A percentile compares a stretch with the other conserved stretches of the same genome.
Conservation (phyloP, 2,888 invertebrate genomes). For the Pyrochroa serraticornis region DNA sequence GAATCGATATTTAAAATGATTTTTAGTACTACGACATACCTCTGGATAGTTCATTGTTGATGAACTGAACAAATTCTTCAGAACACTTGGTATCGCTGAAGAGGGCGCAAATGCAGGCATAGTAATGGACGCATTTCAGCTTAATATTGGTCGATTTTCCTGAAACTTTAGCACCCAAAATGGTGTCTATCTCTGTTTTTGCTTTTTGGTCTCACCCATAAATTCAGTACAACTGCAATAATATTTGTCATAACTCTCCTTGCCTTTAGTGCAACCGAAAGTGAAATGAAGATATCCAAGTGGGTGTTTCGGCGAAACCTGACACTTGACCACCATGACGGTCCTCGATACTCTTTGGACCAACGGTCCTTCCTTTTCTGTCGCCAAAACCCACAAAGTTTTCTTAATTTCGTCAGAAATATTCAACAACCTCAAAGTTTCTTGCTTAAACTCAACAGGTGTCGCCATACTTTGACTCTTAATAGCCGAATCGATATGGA, state of each 20-base stretch:
- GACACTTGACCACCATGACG: slow-evolving; percentile 74
- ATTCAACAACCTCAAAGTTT: slow-evolving; percentile 65
- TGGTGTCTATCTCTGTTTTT: background rate
- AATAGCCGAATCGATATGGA: slow-evolving; percentile 70
- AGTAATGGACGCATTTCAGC: slow-evolving; percentile 70
- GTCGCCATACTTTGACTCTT: slow-evolving; percentile 67
- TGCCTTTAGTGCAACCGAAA: slow-evolving; percentile 62
- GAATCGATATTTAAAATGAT: background rate
- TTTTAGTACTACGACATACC: background rate
- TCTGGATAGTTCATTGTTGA: slow-evolving; percentile 58
- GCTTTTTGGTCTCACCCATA: slow-evolving; percentile 31
- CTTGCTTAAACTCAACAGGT: slow-evolving; percentile 66
- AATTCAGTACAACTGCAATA: slow-evolving; percentile 46
- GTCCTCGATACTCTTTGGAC: slow-evolving; percentile 74
- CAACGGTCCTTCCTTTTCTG: slow-evolving; percentile 66
- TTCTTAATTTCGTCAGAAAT: slow-evolving; percentile 66
- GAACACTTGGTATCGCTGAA: slow-evolving; percentile 67
- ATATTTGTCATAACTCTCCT: slow-evolving; percentile 57
- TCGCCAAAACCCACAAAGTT: slow-evolving; percentile 66
- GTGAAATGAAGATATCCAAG: slow-evolving; percentile 74
- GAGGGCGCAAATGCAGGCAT: slow-evolving; percentile 74
- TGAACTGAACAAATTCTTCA: slow-evolving; percentile 67
- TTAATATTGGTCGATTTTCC: slow-evolving; percentile 28
- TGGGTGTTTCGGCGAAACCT: slow-evolving; percentile 69
- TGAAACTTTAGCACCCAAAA: slow-evolving; percentile 27